Evolutionary conservation across 2,113 vertebrate genomes (phyloP).

Genomic region (Rhinoderma darwinii): DNA sequence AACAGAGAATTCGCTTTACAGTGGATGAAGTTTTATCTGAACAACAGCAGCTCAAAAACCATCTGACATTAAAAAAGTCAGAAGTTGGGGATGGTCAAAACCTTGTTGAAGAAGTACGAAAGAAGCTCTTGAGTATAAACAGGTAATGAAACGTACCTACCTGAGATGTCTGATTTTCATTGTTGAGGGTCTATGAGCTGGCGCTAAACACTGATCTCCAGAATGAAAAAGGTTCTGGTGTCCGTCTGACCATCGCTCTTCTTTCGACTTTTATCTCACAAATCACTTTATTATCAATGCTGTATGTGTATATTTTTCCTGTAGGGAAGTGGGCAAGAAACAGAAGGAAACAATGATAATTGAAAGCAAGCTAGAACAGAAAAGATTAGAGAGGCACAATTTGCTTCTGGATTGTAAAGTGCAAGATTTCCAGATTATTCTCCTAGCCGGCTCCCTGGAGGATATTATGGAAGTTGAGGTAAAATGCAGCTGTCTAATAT

Average conservation of each 20-base stretch:
- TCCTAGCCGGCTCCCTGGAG: constrained; percentile 81
- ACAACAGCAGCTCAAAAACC: constrained; percentile 73
- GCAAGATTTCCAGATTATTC: constrained; percentile 75
- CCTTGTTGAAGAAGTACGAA: constrained; percentile 79
- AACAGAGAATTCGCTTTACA: constrained; percentile 73
- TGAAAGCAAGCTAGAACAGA: constrained; percentile 84
- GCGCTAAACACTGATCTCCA: too few species aligned
- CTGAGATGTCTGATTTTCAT: too few species aligned
- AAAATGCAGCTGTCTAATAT: not conserved
- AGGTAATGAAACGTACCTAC: constrained; percentile 71
- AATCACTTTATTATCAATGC: not conserved
- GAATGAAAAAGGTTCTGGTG: too few species aligned
- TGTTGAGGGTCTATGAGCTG: too few species aligned
- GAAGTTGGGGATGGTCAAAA: constrained; percentile 71
- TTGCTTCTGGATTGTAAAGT: constrained; percentile 88
- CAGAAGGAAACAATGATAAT: constrained; percentile 78
- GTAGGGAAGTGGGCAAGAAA: constrained; percentile 78
- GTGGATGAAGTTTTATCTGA: constrained; percentile 76
- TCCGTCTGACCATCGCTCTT: not conserved
- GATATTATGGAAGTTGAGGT: constrained; percentile 90
- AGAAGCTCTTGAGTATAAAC: constrained; percentile 71
- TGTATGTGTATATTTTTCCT: not conserved
- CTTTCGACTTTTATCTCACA: not conserved
- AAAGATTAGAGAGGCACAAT: constrained; percentile 83
- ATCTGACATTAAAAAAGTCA: constrained; percentile 73